Evolutionary conservation across 2,888 invertebrate genomes (phyloP), one percentile per base, ranked within the genome.

Genomic region (Urechis unicinctus): DNA sequence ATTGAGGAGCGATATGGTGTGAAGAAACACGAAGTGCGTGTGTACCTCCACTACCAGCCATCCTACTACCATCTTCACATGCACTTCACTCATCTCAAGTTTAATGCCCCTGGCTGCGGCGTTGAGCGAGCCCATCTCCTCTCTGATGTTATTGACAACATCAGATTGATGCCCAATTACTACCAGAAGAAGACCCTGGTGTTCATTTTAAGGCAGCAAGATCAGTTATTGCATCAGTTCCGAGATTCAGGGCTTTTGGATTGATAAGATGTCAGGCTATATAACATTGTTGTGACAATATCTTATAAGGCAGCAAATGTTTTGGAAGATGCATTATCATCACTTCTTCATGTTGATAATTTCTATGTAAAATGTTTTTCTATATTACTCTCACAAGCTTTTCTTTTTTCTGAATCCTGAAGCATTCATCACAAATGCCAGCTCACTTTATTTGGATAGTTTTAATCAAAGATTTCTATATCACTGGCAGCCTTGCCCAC

Each of bases 41-140:
- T 90, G 59, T 97, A 89, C 76, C 76, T 96, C 0, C 96, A 97
- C 77, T 97, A 97, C 79, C 95, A 93, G 70, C 97, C 97, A 0
- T 91, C 94, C 0, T 98, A 93, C 80, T 96, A 94, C 79, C 95
- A 97, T 74, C 81, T 98, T 0, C 97, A 98, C 75, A 83, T 97
- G 0, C 97, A 98, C 78, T 91, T 95, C 71, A 90, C 90, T 13
- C 70, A 77, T 56, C 75, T 95, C 2, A 67, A 65, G 30, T 67
- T 68, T 50, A 71, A 74, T 13, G 70, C 71, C 3, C 68, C 78
- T 78, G 88, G 94, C 30, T 88, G 88, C 68, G 84, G 85, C 79
- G 85, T 86, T 17, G 92, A 93, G 74, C 87, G 87, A 70, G 87
- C 93, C 0, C 94, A 96, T 76, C 80, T 95, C 55, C 82, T 97